Evolutionary conservation across 2,113 vertebrate species (phyloP).

Genomic region (Embiotoca jacksoni): DNA sequence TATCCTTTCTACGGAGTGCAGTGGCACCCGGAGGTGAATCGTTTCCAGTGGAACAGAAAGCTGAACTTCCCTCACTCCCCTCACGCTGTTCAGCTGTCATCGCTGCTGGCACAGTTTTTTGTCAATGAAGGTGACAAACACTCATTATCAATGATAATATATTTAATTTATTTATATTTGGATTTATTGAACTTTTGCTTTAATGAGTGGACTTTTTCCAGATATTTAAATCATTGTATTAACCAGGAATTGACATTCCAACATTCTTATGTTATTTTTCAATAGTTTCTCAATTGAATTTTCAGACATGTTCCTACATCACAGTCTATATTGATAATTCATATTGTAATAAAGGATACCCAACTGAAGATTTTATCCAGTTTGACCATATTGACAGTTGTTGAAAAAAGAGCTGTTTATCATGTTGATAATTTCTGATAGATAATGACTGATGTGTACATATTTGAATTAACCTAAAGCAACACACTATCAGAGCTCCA

Average conservation of each 20-base stretch:
- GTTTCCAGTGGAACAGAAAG: conserved; percentile 82
- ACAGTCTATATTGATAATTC: neutral
- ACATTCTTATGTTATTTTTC: neutral
- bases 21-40: conserved; percentile 89
- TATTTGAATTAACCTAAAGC: too few relatives aligned
- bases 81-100: conserved; percentile 81
- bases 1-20: conserved; percentile 88
- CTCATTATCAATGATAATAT: neutral
- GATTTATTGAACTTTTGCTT: neutral
- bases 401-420: neutral
- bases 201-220: neutral
- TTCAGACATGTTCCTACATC: neutral
- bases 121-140: conserved; percentile 82
- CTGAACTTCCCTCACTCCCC: conserved; percentile 80
- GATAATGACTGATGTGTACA: too few relatives aligned
- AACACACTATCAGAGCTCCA: too few relatives aligned
- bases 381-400: neutral
- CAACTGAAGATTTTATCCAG: neutral
- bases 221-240: neutral
- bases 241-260: neutral
- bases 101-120: conserved; percentile 83
- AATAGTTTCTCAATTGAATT: neutral
- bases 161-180: neutral
- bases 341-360: neutral
- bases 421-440: neutral